phyloP scores from a whole-genome alignment of 1,140 invertebrate genomes.

The Trichonephila clavata region DNA sequence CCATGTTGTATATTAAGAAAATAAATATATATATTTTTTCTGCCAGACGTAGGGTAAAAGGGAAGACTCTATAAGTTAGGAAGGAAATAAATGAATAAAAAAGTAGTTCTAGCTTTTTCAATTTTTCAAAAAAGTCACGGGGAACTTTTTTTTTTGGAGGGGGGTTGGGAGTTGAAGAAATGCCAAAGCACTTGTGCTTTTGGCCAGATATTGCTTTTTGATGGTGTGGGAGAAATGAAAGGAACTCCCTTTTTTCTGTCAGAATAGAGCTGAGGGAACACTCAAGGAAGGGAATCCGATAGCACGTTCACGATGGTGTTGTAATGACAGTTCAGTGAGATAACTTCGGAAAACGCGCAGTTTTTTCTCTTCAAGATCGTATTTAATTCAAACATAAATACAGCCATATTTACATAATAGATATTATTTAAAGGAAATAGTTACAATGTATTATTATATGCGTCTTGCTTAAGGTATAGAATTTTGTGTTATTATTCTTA shows the following conservation, averaged over 20 bases:
- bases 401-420: too few relatives aligned
- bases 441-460: too few relatives aligned
- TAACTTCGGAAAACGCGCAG: background rate
- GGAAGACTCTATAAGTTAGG: constrained; percentile 24
- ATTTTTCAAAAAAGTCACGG: constrained; percentile 56
- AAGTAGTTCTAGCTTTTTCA: constrained; percentile 12
- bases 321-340: constrained; percentile 27
- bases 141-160: constrained; percentile 34
- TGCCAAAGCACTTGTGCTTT: constrained; percentile 70
- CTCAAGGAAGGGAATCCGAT: constrained; percentile 14
- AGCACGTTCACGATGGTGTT: background rate
- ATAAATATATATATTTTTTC: background rate
- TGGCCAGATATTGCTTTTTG: constrained; percentile 73
- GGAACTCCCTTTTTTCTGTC: constrained; percentile 2
- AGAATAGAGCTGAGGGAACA: background rate
- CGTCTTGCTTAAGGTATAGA: too few relatives aligned
- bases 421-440: too few relatives aligned
- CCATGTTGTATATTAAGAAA: background rate
- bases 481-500: too few relatives aligned
- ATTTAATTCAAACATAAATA: too few relatives aligned
- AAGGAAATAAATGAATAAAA: constrained; percentile 38
- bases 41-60: background rate
- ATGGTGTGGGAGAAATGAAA: constrained; percentile 73
- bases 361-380: background rate
- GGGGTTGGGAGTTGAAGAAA: constrained; percentile 58